A percentile compares a stretch with the other conserved stretches of the same genome.
These are phyloP conservation scores for Cosmia pyralina DNA, from an alignment of 2,888 invertebrate species.

Conservation along the genomic window DNA sequence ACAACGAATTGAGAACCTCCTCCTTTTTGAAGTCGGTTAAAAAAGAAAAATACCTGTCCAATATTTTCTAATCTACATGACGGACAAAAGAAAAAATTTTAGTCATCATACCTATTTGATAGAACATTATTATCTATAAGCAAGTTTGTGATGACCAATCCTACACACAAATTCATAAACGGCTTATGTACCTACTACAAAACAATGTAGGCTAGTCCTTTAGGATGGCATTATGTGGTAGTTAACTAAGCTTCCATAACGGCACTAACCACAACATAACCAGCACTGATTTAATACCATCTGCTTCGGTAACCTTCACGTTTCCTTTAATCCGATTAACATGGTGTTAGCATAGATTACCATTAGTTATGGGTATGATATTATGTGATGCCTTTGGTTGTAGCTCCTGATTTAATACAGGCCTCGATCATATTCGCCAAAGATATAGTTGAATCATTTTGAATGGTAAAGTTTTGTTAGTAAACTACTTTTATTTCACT, in stretches of 20 bases:
- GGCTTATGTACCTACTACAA: conserved; percentile 38
- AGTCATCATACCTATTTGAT: too few species aligned
- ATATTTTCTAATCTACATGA: too few species aligned
- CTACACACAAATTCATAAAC: conserved; percentile 5
- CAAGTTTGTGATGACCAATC: conserved; percentile 10
- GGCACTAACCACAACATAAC: conserved; percentile 58
- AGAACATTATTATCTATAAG: neutral
- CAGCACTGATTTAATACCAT: conserved; percentile 60
- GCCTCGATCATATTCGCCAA: neutral
- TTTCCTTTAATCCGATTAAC: conserved; percentile 63
- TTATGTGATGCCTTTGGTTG: conserved; percentile 14
- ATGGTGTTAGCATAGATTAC: conserved; percentile 47
- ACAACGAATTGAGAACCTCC: too few species aligned
- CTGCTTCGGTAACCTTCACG: conserved; percentile 59
- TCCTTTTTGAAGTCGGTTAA: too few species aligned
- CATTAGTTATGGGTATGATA: conserved; percentile 38
- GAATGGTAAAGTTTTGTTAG: neutral
- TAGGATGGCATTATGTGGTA: conserved; percentile 43
- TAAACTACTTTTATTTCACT: neutral
- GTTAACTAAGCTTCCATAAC: conserved; percentile 50
- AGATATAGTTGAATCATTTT: neutral
- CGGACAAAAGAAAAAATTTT: too few species aligned
- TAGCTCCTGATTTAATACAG: neutral
- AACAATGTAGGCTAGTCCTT: conserved; percentile 36
- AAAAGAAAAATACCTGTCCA: too few species aligned